Evolutionary conservation across 2,888 invertebrate genomes (phyloP), one percentile per base, ranked within the genome.

Genomic region (Diaperis boleti): DNA sequence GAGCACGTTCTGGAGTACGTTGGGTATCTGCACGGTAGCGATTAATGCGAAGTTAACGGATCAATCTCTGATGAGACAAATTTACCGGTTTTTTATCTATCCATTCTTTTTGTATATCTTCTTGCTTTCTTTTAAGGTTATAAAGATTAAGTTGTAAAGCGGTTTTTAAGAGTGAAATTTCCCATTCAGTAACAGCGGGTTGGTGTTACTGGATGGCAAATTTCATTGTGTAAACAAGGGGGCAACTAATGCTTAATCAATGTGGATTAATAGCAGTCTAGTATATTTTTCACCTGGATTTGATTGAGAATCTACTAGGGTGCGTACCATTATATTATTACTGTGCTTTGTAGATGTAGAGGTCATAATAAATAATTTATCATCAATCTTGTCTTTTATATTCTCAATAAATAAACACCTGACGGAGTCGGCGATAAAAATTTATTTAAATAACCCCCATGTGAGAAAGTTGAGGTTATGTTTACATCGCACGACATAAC

Each of bases 241-340:
- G 81, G 81, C 80, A 80, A 80, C 79, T 77, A 74, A 74, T 76
- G 78, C 78, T 79, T 75, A 68, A 68, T 65, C 52, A 64, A 6
- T 44, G 59, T 54, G 65, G 66, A 59, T 66, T 69, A 67, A 69
- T 73, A 63, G 42, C 67, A 66, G 65, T 63, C 65, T 66, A 67
- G 68, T 69, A 17, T 65, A 69, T 68, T 70, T 69, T 59, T 59
- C 35, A 62, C 57, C 67, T 66, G 42, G 56, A 26, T 10, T 8
- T 29, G 18, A 45, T 45, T 57, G 41, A 45, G 63, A 70, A 69
- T 69, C 56, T 42, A 64, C 67, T 72, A 62, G 67, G 65, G 59
- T 72, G 67, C 57, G 35, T 15, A 18, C 13, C n/a, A n/a, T n/a
- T 42, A 18, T 59, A 56, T 64, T 69, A 63, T 63, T 55, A 56